Base-by-base conservation (phyloP, 2,113 vertebrate species). In the Sisor rabdophorus region DNA sequence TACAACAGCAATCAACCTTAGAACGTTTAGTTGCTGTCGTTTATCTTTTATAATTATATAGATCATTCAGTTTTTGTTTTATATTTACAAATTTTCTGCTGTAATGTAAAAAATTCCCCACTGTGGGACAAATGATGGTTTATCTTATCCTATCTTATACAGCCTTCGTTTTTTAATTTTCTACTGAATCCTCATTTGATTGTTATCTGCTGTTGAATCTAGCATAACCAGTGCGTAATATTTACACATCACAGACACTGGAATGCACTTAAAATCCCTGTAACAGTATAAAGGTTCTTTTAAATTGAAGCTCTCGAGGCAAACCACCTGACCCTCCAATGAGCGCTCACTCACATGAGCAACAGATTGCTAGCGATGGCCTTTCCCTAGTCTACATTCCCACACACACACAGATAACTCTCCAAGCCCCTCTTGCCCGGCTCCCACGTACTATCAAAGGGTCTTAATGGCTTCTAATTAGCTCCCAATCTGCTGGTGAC, bases 401-500 rank as follows among this genome's bases (percentile, higher is more conserved):
- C 67, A 79, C 65, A 78, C 71, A 78, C 76, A 77, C 71, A 56
- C 73, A 28, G 70, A 73, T 73, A 80, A 84, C 22, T 78, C 80
- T 78, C 82, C 84, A 82, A 84, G 81, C 85, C 84, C 87, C 86
- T 87, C 87, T 85, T 84, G 89, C 90, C 90, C 88, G 89, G 92
- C 92, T 92, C 90, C 91, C 92, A 93, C 92, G 90, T 87, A 91
- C 85, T 92, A 92, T 92, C 91, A 93, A 93, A 92, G 89, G 85
- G 86, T 90, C 90, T 91, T 92, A 93, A 92, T 92, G 91, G 91
- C 90, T 91, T 91, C 91, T 93, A 93, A 93, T 93, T 93, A 93
- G 92, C 91, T 93, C 92, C 91, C 91, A 91, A 92, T 93, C 92
- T 93, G 91, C 90, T 92, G 87, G 91, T 91, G 90, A 92, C 92